Conservation (phyloP, 2,888 invertebrate genomes). For the Catocala fraxini region DNA sequence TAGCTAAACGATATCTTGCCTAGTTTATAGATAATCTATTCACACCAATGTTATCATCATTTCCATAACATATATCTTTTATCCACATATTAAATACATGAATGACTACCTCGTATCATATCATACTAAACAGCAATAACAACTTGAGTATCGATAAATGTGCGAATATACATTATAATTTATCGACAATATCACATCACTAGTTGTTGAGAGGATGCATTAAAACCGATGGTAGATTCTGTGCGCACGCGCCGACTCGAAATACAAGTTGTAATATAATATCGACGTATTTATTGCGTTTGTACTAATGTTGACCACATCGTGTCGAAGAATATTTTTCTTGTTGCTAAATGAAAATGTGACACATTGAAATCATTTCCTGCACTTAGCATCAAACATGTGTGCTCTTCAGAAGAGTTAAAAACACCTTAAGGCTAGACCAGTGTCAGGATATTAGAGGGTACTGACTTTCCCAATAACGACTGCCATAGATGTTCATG, state of each 20-base stretch:
- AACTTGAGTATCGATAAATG: too few relatives aligned
- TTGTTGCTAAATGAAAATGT: slow-evolving; percentile 12
- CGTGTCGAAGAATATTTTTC: slow-evolving; percentile 26
- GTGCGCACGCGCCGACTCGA: slow-evolving; percentile 81
- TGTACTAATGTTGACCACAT: slow-evolving; percentile 50
- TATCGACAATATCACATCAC: slow-evolving; percentile 51
- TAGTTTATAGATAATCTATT: too few relatives aligned
- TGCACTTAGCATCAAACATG: too few relatives aligned
- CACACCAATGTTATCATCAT: too few relatives aligned
- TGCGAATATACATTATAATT: slow-evolving; percentile 8
- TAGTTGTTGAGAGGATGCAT: slow-evolving; percentile 60
- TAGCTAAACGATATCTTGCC: too few relatives aligned
- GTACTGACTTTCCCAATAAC: too few relatives aligned
- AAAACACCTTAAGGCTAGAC: too few relatives aligned
- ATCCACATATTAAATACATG: not conserved
- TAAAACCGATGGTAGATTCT: slow-evolving; percentile 73
- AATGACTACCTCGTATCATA: not conserved
- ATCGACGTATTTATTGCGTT: slow-evolving; percentile 62
- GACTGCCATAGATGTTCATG: too few relatives aligned
- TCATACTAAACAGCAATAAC: not conserved
- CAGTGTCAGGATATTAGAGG: too few relatives aligned
- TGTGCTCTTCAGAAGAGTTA: too few relatives aligned
- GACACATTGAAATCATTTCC: slow-evolving; percentile 3
- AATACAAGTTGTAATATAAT: slow-evolving; percentile 79
- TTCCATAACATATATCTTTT: too few relatives aligned